phyloP scores from a whole-genome alignment of 2,113 vertebrate genomes.

The Poecilia latipinna region DNA sequence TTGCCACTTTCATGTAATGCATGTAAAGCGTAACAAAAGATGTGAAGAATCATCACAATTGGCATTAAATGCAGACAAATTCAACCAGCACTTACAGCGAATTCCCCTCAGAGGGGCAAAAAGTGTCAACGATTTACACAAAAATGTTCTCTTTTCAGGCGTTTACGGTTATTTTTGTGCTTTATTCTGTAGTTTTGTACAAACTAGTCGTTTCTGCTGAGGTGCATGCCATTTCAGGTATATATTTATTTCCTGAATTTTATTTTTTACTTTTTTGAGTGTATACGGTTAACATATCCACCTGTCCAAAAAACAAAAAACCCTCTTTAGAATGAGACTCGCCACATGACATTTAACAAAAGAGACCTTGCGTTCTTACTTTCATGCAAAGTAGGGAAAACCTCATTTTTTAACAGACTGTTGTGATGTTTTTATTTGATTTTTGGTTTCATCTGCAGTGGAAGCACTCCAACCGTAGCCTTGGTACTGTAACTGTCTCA shows the following conservation, averaged over 20 bases:
- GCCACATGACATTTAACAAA: conserved; percentile 29
- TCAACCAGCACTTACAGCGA: conserved; percentile 64
- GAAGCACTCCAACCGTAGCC: conserved; percentile 66
- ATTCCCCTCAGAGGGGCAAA: conserved; percentile 44
- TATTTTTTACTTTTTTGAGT: conserved; percentile 26
- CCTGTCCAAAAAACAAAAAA: conserved; percentile 65
- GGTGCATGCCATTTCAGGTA: conserved; percentile 77
- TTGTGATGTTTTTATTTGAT: conserved; percentile 45
- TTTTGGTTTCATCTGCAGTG: conserved; percentile 38
- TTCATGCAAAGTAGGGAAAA: conserved; percentile 59
- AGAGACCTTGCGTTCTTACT: background rate
- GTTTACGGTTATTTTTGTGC: background rate
- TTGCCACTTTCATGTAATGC: conserved; percentile 32
- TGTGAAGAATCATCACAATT: conserved; percentile 44
- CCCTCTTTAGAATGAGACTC: conserved; percentile 60
- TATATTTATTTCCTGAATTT: conserved; percentile 59
- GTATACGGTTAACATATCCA: conserved; percentile 73
- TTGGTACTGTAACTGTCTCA: conserved; percentile 79
- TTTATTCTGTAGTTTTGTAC: background rate
- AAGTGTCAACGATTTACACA: conserved; percentile 23
- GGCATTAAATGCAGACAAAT: conserved; percentile 60
- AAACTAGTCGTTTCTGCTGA: conserved; percentile 35
- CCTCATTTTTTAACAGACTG: conserved; percentile 51
- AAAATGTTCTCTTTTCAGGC: background rate
- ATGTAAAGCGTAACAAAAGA: conserved; percentile 21